Conservation (phyloP, 30 jellyfish, hydroid and myxozoan species). For the Chironex yamaguchii region DNA sequence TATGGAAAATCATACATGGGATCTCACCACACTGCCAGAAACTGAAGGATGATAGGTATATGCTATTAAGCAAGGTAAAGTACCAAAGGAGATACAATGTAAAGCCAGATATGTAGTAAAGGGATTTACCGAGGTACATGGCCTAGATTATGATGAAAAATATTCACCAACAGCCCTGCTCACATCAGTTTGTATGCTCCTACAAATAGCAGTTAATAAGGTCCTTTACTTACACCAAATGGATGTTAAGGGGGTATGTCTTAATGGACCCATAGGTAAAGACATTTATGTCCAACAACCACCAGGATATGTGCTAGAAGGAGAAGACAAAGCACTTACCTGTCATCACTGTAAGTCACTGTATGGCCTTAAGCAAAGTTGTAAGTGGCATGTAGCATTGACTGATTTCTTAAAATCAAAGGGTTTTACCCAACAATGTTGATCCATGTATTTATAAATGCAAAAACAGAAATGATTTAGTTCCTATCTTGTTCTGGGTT, state of each 20-base stretch:
- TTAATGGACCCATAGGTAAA: slow-evolving; percentile 65
- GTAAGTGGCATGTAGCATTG: slow-evolving; percentile 60
- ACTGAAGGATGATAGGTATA: slow-evolving; percentile 46
- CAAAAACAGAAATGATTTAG: not conserved
- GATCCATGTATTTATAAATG: slow-evolving; percentile 66
- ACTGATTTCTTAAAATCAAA: not conserved
- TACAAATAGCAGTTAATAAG: slow-evolving; percentile 52
- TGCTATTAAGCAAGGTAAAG: slow-evolving; percentile 30
- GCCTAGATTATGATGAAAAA: slow-evolving; percentile 46
- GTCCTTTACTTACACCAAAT: slow-evolving; percentile 33
- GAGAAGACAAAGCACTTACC: not conserved
- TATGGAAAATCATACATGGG: slow-evolving; percentile 21
- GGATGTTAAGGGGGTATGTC: slow-evolving; percentile 73
- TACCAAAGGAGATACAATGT: not conserved
- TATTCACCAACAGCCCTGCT: slow-evolving; percentile 75
- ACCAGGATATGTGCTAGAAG: slow-evolving; percentile 47
- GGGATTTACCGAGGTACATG: slow-evolving; percentile 36
- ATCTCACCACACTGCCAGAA: slow-evolving; percentile 14
- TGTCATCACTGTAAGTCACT: slow-evolving; percentile 77
- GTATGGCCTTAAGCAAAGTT: slow-evolving; percentile 81
- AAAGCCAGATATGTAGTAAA: slow-evolving; percentile 53
- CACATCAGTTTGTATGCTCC: slow-evolving; percentile 58
- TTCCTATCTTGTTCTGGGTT: slow-evolving; percentile 33
- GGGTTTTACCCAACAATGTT: slow-evolving; percentile 41
- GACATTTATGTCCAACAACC: slow-evolving; percentile 67